phyloP scores from a whole-genome alignment of 2,888 invertebrate genomes.

The Acrobeloides nanus region DNA sequence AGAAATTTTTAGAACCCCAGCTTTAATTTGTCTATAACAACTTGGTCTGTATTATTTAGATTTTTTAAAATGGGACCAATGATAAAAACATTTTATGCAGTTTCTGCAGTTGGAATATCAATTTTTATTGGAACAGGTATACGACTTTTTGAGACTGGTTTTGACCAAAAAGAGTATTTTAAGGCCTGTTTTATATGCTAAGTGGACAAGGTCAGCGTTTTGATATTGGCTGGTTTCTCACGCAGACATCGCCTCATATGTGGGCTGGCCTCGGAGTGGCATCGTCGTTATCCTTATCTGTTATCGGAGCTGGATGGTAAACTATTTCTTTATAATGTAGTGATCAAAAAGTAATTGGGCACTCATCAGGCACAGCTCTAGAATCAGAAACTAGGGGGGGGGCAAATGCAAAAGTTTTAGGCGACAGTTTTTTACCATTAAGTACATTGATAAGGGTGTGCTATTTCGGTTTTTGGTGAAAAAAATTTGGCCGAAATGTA shows the following conservation, averaged over 20 bases:
- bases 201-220: slow-evolving; percentile 58
- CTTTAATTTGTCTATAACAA: no score
- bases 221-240: slow-evolving; percentile 66
- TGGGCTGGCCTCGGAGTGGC: slow-evolving; percentile 94
- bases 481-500: no score
- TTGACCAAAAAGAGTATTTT: slow-evolving; percentile 8
- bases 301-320: slow-evolving; percentile 86
- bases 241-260: slow-evolving; percentile 84
- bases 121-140: slow-evolving; percentile 45
- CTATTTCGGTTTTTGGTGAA: no score
- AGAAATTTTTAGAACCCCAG: no score
- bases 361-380: no score
- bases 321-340: not conserved
- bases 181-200: slow-evolving; percentile 56
- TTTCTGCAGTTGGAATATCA: slow-evolving; percentile 27
- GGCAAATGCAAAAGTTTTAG: no score
- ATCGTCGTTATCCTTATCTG: slow-evolving; percentile 83
- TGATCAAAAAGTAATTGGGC: not conserved
- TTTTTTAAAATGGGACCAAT: no score
- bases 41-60: no score
- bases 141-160: slow-evolving; percentile 1
- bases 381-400: no score
- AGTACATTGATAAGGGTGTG: no score
- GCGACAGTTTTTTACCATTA: no score
- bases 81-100: slow-evolving; percentile 38